phyloP scores from a whole-genome alignment of 2,797 vertebrate species.

The Sebastes taczanowskii region DNA sequence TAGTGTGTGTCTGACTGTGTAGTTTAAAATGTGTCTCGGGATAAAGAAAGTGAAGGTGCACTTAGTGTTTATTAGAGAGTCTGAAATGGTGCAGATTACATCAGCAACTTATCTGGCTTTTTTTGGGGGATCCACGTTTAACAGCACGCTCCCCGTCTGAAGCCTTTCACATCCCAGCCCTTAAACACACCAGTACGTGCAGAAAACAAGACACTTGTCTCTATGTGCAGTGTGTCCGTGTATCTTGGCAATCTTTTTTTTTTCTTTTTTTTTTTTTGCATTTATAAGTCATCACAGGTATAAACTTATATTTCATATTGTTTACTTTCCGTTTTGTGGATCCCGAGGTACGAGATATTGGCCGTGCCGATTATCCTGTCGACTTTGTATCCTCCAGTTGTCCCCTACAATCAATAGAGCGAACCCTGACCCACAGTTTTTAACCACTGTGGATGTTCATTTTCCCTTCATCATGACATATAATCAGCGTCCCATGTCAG shows the following conservation, averaged over 20 bases:
- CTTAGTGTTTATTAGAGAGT: slow-evolving; percentile 28
- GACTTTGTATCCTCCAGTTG: neutral
- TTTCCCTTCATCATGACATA: slow-evolving; percentile 44
- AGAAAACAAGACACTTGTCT: slow-evolving; percentile 26
- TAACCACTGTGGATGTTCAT: slow-evolving; percentile 8
- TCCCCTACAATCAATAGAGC: neutral
- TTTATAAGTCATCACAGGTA: slow-evolving; percentile 7
- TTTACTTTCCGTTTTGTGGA: slow-evolving; percentile 36
- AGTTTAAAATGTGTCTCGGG: slow-evolving; percentile 11
- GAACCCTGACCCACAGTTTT: neutral
- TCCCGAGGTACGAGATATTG: slow-evolving; percentile 26
- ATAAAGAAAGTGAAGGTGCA: slow-evolving; percentile 47
- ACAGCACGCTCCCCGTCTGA: slow-evolving; percentile 26
- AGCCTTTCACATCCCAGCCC: slow-evolving; percentile 25
- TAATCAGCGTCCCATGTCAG: slow-evolving; percentile 28
- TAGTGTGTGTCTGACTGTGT: neutral
- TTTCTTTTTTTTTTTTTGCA: neutral
- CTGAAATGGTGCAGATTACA: slow-evolving; percentile 28
- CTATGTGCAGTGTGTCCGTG: slow-evolving; percentile 21
- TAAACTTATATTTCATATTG: slow-evolving; percentile 15
- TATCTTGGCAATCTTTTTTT: slow-evolving; percentile 25
- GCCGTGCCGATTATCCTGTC: neutral
- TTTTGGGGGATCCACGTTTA: slow-evolving; percentile 14
- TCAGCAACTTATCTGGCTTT: slow-evolving; percentile 20
- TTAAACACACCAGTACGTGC: slow-evolving; percentile 16